Evolutionary conservation across 2,797 vertebrate genomes (phyloP).

Genomic region (Coreius guichenoti): DNA sequence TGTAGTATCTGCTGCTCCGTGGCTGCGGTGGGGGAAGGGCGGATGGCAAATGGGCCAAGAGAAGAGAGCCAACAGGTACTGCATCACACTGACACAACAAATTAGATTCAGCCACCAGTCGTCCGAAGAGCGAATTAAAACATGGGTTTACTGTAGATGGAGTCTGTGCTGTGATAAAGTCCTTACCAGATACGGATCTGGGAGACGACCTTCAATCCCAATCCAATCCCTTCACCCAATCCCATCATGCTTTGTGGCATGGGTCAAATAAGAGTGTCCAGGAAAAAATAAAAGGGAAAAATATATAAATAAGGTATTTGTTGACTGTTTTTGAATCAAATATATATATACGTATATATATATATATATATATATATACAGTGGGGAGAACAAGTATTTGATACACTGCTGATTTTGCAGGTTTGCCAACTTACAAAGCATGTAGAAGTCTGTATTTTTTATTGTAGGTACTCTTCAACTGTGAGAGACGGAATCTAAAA

Average conservation of each 20-base stretch:
- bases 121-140: constrained; percentile 29
- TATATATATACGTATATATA: too few species aligned
- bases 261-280: not conserved
- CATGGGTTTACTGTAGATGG: constrained; percentile 44
- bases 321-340: too few species aligned
- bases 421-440: too few species aligned
- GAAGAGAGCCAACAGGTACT: constrained; percentile 51
- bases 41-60: constrained; percentile 46
- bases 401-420: too few species aligned
- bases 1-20: constrained; percentile 24
- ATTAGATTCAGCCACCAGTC: constrained; percentile 41
- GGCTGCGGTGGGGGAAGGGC: constrained; percentile 6
- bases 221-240: constrained; percentile 11
- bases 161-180: constrained; percentile 25
- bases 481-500: too few species aligned
- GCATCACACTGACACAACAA: constrained; percentile 54
- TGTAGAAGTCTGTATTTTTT: too few species aligned
- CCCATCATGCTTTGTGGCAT: not conserved
- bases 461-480: too few species aligned
- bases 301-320: too few species aligned
- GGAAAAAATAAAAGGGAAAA: not conserved
- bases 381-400: too few species aligned
- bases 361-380: too few species aligned
- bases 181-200: constrained; percentile 42
- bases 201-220: constrained; percentile 38